These are phyloP conservation scores for Fragum sueziense DNA, from an alignment of 2,888 invertebrate genomes.

Conservation along the genomic window DNA sequence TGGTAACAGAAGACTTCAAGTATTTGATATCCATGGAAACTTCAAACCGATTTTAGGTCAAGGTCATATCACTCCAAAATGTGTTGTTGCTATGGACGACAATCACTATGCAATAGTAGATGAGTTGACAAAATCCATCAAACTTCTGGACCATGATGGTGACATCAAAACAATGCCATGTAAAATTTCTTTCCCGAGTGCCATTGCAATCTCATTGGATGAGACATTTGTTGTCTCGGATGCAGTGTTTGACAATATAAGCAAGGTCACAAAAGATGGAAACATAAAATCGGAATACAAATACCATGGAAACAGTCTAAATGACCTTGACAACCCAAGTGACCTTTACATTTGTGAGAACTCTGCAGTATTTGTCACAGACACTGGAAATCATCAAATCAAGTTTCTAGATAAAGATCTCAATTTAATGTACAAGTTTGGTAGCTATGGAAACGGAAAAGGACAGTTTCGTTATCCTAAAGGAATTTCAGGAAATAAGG, in stretches of 20 bases:
- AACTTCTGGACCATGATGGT: slow-evolving; percentile 33
- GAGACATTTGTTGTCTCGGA: slow-evolving; percentile 60
- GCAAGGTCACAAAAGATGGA: slow-evolving; percentile 47
- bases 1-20: slow-evolving; percentile 54
- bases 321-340: slow-evolving; percentile 58
- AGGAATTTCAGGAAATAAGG: slow-evolving; percentile 45
- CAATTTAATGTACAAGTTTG: slow-evolving; percentile 54
- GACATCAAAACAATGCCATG: neutral
- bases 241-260: slow-evolving; percentile 60
- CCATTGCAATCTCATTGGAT: slow-evolving; percentile 37
- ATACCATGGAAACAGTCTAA: slow-evolving; percentile 44
- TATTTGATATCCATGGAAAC: slow-evolving; percentile 50
- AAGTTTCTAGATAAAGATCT: slow-evolving; percentile 62
- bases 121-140: slow-evolving; percentile 57
- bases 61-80: slow-evolving; percentile 49
- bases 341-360: slow-evolving; percentile 47
- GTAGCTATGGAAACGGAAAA: slow-evolving; percentile 45
- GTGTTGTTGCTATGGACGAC: slow-evolving; percentile 40
- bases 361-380: slow-evolving; percentile 59
- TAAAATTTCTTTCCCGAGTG: slow-evolving; percentile 53
- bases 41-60: slow-evolving; percentile 34
- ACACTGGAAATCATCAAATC: slow-evolving; percentile 62
- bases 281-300: slow-evolving; percentile 49
- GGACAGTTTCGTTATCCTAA: slow-evolving; percentile 59
- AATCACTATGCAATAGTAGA: slow-evolving; percentile 54